These are phyloP conservation scores for Drosophila sordidapex DNA, from an alignment of 2,888 invertebrate genomes.

Conservation along the genomic window DNA sequence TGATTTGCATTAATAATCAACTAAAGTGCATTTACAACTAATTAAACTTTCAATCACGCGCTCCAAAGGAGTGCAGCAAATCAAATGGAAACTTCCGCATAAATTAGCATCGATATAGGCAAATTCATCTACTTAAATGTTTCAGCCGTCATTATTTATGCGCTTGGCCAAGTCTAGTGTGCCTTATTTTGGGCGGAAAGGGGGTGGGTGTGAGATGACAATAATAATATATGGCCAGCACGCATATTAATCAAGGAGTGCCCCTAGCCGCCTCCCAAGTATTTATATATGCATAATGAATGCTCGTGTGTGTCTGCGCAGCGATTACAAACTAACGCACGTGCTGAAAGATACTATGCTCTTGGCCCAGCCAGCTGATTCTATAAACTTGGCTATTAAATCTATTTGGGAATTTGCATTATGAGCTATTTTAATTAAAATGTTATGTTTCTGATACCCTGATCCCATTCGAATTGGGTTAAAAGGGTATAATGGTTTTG, in stretches of 20 bases:
- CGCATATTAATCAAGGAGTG: conserved; percentile 66
- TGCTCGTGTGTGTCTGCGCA: conserved; percentile 17
- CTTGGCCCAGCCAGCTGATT: background rate
- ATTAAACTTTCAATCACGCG: conserved; percentile 29
- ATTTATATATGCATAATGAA: conserved; percentile 21
- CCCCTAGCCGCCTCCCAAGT: background rate
- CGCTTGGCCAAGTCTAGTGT: conserved; percentile 6
- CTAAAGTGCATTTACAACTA: conserved; percentile 28
- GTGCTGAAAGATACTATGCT: background rate
- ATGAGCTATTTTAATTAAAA: conserved; percentile 13
- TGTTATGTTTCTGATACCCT: conserved; percentile 2
- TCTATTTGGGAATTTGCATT: conserved; percentile 12
- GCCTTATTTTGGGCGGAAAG: conserved; percentile 7
- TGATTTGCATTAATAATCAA: conserved; percentile 4
- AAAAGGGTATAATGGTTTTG: background rate
- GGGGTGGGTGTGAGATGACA: conserved; percentile 17
- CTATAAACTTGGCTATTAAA: background rate
- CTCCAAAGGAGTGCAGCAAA: conserved; percentile 33
- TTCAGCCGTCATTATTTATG: conserved; percentile 43
- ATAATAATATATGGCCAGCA: conserved; percentile 62
- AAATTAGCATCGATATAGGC: conserved; percentile 59
- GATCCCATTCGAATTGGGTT: background rate
- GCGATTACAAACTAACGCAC: conserved; percentile 23
- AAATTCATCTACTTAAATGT: conserved; percentile 50
- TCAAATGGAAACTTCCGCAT: conserved; percentile 63